These are phyloP conservation scores for Toxonevra muliebris DNA, from an alignment of 2,888 invertebrate species.

Conservation along the genomic window DNA sequence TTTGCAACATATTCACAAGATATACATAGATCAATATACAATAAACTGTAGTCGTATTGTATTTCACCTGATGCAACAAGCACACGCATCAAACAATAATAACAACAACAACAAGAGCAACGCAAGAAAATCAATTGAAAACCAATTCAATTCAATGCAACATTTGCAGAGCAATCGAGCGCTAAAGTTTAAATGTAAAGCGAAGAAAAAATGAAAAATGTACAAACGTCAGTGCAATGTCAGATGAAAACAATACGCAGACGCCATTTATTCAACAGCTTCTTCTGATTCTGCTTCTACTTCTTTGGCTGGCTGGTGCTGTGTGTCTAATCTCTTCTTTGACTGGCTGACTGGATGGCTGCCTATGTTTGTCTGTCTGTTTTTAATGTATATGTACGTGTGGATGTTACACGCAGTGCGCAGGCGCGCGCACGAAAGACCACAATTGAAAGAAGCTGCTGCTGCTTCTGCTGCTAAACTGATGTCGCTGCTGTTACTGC, in stretches of 20 bases:
- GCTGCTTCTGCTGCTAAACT: slow-evolving; percentile 10
- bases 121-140: slow-evolving; percentile 27
- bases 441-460: background rate
- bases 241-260: slow-evolving; percentile 56
- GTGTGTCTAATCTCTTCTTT: background rate
- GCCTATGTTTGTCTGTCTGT: background rate
- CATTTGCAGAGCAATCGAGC: slow-evolving; percentile 20
- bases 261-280: slow-evolving; percentile 42
- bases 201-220: slow-evolving; percentile 49
- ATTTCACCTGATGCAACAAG: background rate
- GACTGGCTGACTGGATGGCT: slow-evolving; percentile 11
- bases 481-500: slow-evolving; percentile 42
- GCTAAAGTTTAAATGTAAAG: slow-evolving; percentile 11
- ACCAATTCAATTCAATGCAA: slow-evolving; percentile 24
- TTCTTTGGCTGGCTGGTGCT: background rate
- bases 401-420: background rate
- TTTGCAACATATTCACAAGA: background rate
- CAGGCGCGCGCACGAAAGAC: background rate
- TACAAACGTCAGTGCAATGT: slow-evolving; percentile 48
- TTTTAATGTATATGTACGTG: slow-evolving; percentile 8
- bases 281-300: slow-evolving; percentile 14
- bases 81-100: too few species aligned
- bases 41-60: background rate
- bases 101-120: background rate
- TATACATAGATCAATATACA: too few species aligned